Evolutionary conservation across 2,888 invertebrate genomes (phyloP).

Genomic region (Amaurobius ferox): DNA sequence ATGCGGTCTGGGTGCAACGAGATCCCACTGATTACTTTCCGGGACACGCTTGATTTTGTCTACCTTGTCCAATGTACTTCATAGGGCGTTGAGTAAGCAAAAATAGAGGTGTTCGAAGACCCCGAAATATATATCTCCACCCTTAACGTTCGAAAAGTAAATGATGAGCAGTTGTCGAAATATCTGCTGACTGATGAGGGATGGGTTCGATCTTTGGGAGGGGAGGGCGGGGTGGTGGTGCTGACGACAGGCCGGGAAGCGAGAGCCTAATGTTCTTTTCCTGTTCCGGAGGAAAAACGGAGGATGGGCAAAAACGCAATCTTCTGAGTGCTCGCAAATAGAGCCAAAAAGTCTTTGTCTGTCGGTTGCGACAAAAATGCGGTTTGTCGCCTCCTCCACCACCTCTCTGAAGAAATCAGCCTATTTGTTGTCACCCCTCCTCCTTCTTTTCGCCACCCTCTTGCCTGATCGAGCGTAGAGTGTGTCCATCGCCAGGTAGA

Average conservation of each 20-base stretch:
- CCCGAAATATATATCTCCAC: neutral
- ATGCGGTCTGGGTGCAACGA: no score
- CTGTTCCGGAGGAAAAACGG: constrained; percentile 64
- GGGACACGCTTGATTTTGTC: no score
- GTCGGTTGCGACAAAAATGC: constrained; percentile 48
- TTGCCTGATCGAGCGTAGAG: constrained; percentile 10
- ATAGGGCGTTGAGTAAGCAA: neutral
- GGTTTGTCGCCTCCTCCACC: constrained; percentile 54
- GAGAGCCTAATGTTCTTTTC: constrained; percentile 67
- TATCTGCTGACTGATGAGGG: constrained; percentile 28
- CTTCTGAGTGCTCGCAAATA: constrained; percentile 41
- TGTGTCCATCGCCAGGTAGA: constrained; percentile 35
- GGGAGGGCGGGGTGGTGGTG: neutral
- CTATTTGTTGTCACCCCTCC: constrained; percentile 31
- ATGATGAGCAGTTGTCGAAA: constrained; percentile 6
- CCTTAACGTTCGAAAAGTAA: neutral
- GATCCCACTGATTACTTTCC: no score
- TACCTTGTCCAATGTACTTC: no score
- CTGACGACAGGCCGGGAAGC: constrained; percentile 1
- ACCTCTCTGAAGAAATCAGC: constrained; percentile 4
- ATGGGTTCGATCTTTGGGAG: constrained; percentile 12
- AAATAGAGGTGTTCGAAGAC: neutral
- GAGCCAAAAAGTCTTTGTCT: constrained; percentile 55
- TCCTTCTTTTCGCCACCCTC: neutral
- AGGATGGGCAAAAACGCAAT: constrained; percentile 56